Base-by-base conservation (phyloP, 2,113 vertebrate species). In the Orientallactaga bullata region DNA sequence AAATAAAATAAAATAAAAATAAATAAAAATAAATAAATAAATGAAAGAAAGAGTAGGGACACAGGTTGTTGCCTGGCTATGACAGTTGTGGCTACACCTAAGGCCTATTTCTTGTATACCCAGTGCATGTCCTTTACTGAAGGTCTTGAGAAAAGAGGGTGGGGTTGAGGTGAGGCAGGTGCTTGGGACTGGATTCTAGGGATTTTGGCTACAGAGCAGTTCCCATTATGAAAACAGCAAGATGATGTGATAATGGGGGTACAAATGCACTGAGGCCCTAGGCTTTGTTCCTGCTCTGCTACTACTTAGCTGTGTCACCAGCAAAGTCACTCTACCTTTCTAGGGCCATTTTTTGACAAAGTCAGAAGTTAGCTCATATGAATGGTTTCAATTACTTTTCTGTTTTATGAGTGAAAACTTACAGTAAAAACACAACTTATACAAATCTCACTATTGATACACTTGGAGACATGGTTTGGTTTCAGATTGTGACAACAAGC, bases 331-430 rank as follows among this genome's bases (percentile, higher is more conserved):
- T 21, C 16, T 24, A 68, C 28, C 76, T 71, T 65, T 90, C 81
- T 47, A 17, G 80, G 35, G 61, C 81, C 85, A 28, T 39, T 89
- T 89, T 15, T 87, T 84, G 18, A 28, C 63, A 78, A 95, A 88
- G 42, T 51, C 81, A 88, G 69, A 66, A 26, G 37, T 16, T 83
- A 39, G 42, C 42, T 63, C 23, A 55, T 28, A 77, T 81, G 58
- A 85, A 80, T 23, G 35, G 47, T 65, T 85, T 82, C 68, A 60
- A 74, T 47, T 42, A 86, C 6, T 28, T 89, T 85, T 84, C n/a
- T 80, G n/a, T 63, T 82, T 47, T 5, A 86, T 42, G 51, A 51
- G n/a, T 71, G 24, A 80, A 69, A 88, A 80, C 9, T n/a, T 68
- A 16, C 18, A 47, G 81, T 92, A 73, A 55, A 51, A 74, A 77